phyloP scores from a whole-genome alignment of 2,113 vertebrate genomes.

The Asarcornis scutulata region DNA sequence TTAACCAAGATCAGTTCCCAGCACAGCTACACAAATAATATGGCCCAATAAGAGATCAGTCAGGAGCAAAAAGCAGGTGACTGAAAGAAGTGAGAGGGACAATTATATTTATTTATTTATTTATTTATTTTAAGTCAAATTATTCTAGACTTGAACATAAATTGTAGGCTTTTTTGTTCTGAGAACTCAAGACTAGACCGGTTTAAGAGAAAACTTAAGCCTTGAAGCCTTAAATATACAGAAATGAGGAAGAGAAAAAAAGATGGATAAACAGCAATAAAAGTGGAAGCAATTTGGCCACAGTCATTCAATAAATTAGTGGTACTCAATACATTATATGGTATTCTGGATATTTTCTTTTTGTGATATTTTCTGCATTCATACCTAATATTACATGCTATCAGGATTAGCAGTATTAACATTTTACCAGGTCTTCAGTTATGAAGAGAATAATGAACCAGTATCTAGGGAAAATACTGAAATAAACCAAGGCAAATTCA shows the following conservation, averaged over 20 bases:
- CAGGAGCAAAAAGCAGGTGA: neutral
- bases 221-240: neutral
- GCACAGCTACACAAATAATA: neutral
- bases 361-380: neutral
- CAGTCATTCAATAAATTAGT: neutral
- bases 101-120: neutral
- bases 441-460: neutral
- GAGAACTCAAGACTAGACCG: neutral
- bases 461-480: neutral
- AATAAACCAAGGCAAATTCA: neutral
- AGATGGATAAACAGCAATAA: neutral
- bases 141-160: neutral
- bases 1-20: neutral
- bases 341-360: neutral
- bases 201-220: neutral
- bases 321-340: neutral
- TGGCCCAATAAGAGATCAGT: neutral
- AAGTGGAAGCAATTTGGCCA: neutral
- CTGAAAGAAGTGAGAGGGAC: neutral
- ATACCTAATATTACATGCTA: neutral
- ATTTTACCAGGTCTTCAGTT: neutral
- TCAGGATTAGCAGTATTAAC: neutral
- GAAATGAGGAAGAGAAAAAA: neutral
- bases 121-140: neutral
- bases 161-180: neutral